phyloP scores from a whole-genome alignment of 1,140 invertebrate genomes.

The Bacillus rossius region DNA sequence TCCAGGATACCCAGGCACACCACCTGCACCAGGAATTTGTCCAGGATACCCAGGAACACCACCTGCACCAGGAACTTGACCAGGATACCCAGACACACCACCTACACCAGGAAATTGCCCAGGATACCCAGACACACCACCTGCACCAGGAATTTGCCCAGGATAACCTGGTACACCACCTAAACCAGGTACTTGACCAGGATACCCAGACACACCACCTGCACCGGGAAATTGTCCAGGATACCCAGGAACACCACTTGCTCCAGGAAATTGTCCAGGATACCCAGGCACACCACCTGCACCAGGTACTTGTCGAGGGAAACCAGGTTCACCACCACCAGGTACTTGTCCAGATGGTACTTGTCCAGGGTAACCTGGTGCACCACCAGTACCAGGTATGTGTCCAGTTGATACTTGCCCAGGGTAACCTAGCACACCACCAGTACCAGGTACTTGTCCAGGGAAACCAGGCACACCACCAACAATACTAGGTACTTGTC shows the following conservation, averaged over 20 bases:
- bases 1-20: constrained; percentile 7
- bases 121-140: constrained; percentile 5
- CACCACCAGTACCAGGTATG: constrained; percentile 10
- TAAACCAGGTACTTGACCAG: constrained; percentile 13
- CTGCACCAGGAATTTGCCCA: constrained; percentile 6
- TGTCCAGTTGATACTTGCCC: constrained; percentile 1
- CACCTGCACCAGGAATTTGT: neutral
- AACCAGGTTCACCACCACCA: constrained; percentile 2
- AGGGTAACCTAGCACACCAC: neutral
- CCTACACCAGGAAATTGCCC: neutral
- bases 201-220: constrained; percentile 6
- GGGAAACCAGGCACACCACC: constrained; percentile 2
- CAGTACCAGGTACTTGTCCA: constrained; percentile 6
- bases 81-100: constrained; percentile 1
- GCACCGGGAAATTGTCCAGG: constrained; percentile 1
- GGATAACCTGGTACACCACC: constrained; percentile 14
- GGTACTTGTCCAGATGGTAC: constrained; percentile 15
- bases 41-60: constrained; percentile 10
- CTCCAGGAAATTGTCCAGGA: constrained; percentile 19
- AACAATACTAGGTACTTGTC: constrained; percentile 15
- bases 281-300: neutral
- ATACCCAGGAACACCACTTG: neutral
- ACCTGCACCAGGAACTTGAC: constrained; percentile 17
- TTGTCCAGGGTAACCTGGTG: too few relatives aligned
- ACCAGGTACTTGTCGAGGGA: constrained; percentile 7